Evolutionary conservation across 2,888 invertebrate genomes (phyloP).

Genomic region (Keiferia lycopersicella): DNA sequence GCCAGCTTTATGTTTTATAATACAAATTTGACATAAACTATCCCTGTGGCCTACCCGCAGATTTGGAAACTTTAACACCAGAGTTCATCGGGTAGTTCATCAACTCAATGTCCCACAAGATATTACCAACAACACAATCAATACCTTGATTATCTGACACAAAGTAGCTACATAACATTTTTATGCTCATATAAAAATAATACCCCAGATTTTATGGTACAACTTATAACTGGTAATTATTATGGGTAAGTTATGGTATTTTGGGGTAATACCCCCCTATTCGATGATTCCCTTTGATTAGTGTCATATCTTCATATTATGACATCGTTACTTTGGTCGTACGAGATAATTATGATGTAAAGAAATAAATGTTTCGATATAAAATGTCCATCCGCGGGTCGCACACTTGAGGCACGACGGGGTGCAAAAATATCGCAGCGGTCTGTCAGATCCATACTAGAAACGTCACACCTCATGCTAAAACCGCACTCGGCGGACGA

Average conservation of each 20-base stretch:
- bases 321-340: background rate
- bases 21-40: too few relatives aligned
- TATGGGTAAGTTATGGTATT: constrained; percentile 26
- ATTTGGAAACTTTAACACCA: too few relatives aligned
- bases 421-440: too few relatives aligned
- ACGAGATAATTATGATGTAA: background rate
- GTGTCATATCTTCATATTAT: constrained; percentile 22
- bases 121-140: background rate
- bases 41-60: too few relatives aligned
- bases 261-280: constrained; percentile 9
- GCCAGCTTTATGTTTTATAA: too few relatives aligned
- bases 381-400: background rate
- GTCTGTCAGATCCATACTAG: too few relatives aligned
- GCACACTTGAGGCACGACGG: too few relatives aligned
- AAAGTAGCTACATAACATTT: constrained; percentile 25
- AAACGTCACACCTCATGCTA: too few relatives aligned
- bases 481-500: too few relatives aligned
- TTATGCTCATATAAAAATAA: constrained; percentile 33
- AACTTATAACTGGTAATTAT: constrained; percentile 33
- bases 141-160: background rate
- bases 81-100: too few relatives aligned
- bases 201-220: constrained; percentile 30
- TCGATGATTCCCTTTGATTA: constrained; percentile 27
- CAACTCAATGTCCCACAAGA: too few relatives aligned
- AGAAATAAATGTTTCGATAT: background rate